A percentile compares a stretch with the other conserved stretches of the same genome.
Conservation (phyloP, 2,888 invertebrate species). For the Sericinus montela region DNA sequence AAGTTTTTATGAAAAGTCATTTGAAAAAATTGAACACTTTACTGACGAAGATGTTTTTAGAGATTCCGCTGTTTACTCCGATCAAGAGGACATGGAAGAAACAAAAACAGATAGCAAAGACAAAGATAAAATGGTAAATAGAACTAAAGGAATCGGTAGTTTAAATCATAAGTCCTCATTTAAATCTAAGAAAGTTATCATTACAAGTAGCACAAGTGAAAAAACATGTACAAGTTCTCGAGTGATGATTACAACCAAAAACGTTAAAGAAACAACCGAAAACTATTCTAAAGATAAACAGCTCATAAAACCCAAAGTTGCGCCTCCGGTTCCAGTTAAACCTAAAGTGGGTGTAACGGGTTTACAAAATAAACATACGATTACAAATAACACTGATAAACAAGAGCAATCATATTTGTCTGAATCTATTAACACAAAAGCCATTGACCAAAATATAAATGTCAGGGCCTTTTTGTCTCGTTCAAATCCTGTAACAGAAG, state of each 20-base stretch:
- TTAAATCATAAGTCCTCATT: slow-evolving; percentile 50
- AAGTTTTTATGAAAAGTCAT: slow-evolving; percentile 87
- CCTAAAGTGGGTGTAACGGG: slow-evolving; percentile 64
- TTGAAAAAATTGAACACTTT: slow-evolving; percentile 86
- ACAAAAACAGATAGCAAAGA: slow-evolving; percentile 33
- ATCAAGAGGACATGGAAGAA: slow-evolving; percentile 80
- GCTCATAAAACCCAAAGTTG: slow-evolving; percentile 67
- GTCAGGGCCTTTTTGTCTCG: slow-evolving; percentile 39
- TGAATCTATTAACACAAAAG: slow-evolving; percentile 49
- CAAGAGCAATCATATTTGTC: slow-evolving; percentile 46
- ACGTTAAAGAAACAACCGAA: slow-evolving; percentile 30
- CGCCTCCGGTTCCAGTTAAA: slow-evolving; percentile 83
- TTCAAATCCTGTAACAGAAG: slow-evolving; percentile 36
- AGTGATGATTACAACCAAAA: slow-evolving; percentile 37
- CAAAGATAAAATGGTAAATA: slow-evolving; percentile 36
- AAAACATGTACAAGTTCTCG: slow-evolving; percentile 40
- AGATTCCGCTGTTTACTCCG: slow-evolving; percentile 91
- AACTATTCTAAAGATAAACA: slow-evolving; percentile 27
- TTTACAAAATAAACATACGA: slow-evolving; percentile 33
- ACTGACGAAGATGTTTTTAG: slow-evolving; percentile 85
- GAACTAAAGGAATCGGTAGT: slow-evolving; percentile 48
- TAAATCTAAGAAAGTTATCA: slow-evolving; percentile 44
- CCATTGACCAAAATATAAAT: slow-evolving; percentile 49
- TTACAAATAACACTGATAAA: slow-evolving; percentile 35
- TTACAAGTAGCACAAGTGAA: slow-evolving; percentile 38